These are phyloP conservation scores for Zalophus californianus DNA, from an alignment of 2,797 vertebrate genomes.

Conservation along the genomic window DNA sequence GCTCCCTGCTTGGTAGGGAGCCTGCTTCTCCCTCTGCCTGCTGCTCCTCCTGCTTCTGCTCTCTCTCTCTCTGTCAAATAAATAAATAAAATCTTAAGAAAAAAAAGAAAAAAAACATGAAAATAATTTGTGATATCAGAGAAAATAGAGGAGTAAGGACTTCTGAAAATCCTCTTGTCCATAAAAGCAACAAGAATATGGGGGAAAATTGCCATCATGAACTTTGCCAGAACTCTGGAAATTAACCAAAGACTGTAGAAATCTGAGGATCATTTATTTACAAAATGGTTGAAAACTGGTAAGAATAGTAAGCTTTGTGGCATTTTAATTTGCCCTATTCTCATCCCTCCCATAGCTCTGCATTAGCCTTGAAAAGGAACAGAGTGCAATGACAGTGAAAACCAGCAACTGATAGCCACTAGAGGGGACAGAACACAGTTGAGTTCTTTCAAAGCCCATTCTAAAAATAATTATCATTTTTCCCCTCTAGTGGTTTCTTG, in stretches of 20 bases:
- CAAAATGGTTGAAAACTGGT: not conserved
- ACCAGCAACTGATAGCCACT: not conserved
- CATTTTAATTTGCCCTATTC: not conserved
- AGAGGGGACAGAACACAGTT: not conserved
- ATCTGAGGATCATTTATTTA: not conserved
- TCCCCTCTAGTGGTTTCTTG: not conserved
- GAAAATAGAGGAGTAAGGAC: not conserved
- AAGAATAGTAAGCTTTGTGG: not conserved
- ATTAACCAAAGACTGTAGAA: not conserved
- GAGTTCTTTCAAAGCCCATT: not conserved
- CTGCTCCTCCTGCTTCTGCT: no score
- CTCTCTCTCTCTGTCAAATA: no score
- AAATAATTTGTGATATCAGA: not conserved
- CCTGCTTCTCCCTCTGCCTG: no score
- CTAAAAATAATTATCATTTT: not conserved
- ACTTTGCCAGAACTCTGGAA: not conserved
- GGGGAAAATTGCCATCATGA: not conserved
- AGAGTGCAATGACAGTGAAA: not conserved
- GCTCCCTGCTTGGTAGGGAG: no score
- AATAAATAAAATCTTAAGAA: no score
- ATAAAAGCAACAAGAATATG: not conserved
- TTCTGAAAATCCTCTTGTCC: not conserved
- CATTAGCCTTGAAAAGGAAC: not conserved
- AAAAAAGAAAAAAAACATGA: not conserved
- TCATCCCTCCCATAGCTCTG: not conserved